Evolutionary conservation across 2,113 vertebrate genomes (phyloP), one percentile per base, ranked within the genome.

Genomic region (Bufo gargarizans): DNA sequence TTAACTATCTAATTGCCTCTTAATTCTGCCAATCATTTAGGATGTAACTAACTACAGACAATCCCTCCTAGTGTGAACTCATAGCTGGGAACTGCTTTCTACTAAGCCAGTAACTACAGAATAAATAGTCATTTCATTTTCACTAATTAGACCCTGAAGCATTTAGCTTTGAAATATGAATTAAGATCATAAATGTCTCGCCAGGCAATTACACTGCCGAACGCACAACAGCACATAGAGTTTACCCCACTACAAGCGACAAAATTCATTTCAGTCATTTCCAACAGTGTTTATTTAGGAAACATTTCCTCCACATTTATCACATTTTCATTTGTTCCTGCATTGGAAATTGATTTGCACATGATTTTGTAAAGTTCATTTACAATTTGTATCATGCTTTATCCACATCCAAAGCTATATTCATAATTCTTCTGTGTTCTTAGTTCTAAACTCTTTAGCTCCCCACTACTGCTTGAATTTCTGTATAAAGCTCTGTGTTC

Each of bases 101-200:
- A 61, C 59, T 50, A 82, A 63, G 80, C 80, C 80, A 82, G 65
- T 12, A 63, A 63, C 80, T 50, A 47, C 10, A n/a, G 58, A 82
- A 65, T 63, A 65, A 82, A 82, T 65, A 49, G 59, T 65, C 56
- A 81, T 81, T 63, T 81, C 58, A 82, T 43, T 20, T n/a, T 65
- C 59, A n/a, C 80, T 82, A 82, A 82, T 82, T 82, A 82, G 58
- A 65, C 80, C 80, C 80, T 9, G 59, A 82, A 82, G 80, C 80
- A 16, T 82, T 82, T 63, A 61, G 12, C 19, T 47, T 7, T 20
- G 58, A 63, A 82, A 82, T 82, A 82, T 82, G 80, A 82, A 82
- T 63, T 63, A 65, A 65, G 80, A 49, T 65, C 80, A 65, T 59
- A 63, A 65, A 82, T 65, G 80, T 82, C 58, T 49, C 59, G 45